Evolutionary conservation across 2,113 vertebrate species (phyloP).

Genomic region (Brienomyrus brachyistius): DNA sequence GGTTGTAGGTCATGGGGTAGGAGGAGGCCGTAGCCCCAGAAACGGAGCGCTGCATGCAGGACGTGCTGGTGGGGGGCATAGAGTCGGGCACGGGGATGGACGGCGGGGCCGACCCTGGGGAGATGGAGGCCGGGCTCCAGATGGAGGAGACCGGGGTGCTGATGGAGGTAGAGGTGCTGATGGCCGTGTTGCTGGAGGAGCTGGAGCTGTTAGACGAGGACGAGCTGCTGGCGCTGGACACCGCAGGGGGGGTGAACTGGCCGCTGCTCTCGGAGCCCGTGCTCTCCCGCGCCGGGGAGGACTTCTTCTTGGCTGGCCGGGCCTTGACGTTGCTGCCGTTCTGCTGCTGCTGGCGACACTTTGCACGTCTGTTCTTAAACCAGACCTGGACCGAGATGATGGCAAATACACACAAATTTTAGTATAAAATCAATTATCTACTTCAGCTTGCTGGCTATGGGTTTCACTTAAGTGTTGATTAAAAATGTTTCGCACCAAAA

Average conservation of each 20-base stretch:
- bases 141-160: slow-evolving; percentile 80
- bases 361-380: slow-evolving; percentile 86
- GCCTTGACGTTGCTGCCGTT: slow-evolving; percentile 72
- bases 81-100: slow-evolving; percentile 64
- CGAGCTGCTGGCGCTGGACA: slow-evolving; percentile 72
- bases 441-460: background rate
- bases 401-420: background rate
- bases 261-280: slow-evolving; percentile 87
- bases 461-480: background rate
- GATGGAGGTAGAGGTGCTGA: slow-evolving; percentile 64
- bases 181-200: slow-evolving; percentile 50
- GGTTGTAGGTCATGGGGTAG: slow-evolving; percentile 83
- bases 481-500: background rate
- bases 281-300: slow-evolving; percentile 81
- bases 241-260: slow-evolving; percentile 82
- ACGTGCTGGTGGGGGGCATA: slow-evolving; percentile 65
- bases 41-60: slow-evolving; percentile 83
- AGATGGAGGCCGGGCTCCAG: slow-evolving; percentile 94
- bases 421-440: background rate
- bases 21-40: slow-evolving; percentile 51
- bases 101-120: slow-evolving; percentile 67
- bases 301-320: slow-evolving; percentile 86
- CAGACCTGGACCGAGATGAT: slow-evolving; percentile 70
- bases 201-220: slow-evolving; percentile 59
- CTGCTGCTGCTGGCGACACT: slow-evolving; percentile 85